Percentiles rank a stretch among this genome's conserved stretches.
phyloP scores from a whole-genome alignment of 2,113 vertebrate genomes.

The zebrafish (Danio rerio) region GRCz12tu NC_133179.1:14299501-14300000 shows the following conservation, averaged over 20 bases:
- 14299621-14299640: not conserved
- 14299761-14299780: no score
- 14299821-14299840: no score
- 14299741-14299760: no score
- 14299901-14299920: no score
- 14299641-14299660: not conserved
- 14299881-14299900: no score
- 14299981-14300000: no score
- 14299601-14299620: not conserved
- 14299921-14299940: no score
- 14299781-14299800: not conserved
- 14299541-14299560: constrained; percentile 20
- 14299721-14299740: no score
- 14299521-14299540: not conserved
- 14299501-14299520: constrained; percentile 88
- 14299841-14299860: no score
- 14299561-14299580: not conserved
- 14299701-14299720: not conserved
- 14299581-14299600: not conserved
- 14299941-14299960: no score
- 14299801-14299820: not conserved
- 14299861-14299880: no score
- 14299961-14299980: no score
- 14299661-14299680: not conserved
- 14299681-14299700: not conserved